Conservation (phyloP, 2,797 vertebrate genomes). For the Halcyon smyrnensis region DNA sequence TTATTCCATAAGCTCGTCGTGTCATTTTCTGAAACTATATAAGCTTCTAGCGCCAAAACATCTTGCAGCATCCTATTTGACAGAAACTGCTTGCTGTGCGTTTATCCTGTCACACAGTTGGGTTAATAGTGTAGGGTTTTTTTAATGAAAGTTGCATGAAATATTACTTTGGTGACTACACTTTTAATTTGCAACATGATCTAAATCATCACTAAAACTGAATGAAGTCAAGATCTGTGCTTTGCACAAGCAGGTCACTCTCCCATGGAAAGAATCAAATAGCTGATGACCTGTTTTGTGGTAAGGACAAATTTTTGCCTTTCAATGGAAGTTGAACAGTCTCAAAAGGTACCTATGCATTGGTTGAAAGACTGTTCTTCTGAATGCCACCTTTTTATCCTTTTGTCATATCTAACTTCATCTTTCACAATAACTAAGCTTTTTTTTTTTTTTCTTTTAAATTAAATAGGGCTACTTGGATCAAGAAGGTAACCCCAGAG, state of each 20-base stretch:
- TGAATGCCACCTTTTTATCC: background rate
- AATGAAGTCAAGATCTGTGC: background rate
- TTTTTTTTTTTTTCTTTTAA: background rate
- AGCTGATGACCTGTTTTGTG: background rate
- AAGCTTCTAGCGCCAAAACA: background rate
- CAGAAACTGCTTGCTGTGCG: background rate
- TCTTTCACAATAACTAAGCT: background rate
- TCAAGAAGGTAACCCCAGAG: slow-evolving; percentile 46
- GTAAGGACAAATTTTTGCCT: background rate
- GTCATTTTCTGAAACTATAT: background rate
- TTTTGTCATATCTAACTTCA: background rate
- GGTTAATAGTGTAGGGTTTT: background rate
- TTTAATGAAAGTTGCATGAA: background rate
- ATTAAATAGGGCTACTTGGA: slow-evolving; percentile 61
- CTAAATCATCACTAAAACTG: background rate
- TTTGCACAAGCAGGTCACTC: background rate
- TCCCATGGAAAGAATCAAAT: background rate
- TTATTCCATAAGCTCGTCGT: background rate
- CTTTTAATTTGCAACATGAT: background rate
- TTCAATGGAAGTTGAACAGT: background rate
- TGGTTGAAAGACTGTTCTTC: background rate
- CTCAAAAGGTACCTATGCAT: background rate
- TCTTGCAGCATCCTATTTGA: background rate
- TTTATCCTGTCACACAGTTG: background rate
- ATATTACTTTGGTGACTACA: background rate